Conservation (phyloP, 2,797 vertebrate genomes). For the Pangasius djambal region DNA sequence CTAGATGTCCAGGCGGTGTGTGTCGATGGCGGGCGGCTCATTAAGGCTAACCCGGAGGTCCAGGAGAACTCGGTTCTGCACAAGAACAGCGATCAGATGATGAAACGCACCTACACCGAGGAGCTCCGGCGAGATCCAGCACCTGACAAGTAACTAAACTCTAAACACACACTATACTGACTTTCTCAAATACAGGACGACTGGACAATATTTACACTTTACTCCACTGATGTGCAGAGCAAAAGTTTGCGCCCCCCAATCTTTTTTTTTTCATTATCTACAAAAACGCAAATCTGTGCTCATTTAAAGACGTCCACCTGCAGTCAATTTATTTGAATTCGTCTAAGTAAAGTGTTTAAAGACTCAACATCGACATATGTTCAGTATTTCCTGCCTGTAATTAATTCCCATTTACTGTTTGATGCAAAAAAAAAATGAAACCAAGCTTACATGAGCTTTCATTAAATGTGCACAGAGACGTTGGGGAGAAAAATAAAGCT, state of each 20-base stretch:
- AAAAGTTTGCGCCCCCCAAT: neutral
- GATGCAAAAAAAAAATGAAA: neutral
- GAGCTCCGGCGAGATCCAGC: constrained; percentile 73
- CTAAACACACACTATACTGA: neutral
- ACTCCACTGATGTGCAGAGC: neutral
- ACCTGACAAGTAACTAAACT: constrained; percentile 68
- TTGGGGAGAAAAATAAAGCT: too few species aligned
- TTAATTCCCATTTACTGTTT: neutral
- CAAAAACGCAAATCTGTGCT: neutral
- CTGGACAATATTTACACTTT: neutral
- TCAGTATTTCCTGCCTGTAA: neutral
- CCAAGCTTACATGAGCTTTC: too few species aligned
- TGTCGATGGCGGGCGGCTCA: constrained; percentile 61
- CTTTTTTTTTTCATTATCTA: neutral
- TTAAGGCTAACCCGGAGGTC: constrained; percentile 60
- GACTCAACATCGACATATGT: neutral
- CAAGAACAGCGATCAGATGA: constrained; percentile 64
- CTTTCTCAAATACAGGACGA: neutral
- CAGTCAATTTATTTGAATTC: neutral
- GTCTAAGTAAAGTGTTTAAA: neutral
- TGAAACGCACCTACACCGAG: constrained; percentile 67
- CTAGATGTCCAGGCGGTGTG: constrained; percentile 36
- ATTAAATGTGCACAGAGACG: too few species aligned
- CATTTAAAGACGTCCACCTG: neutral
- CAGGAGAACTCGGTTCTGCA: constrained; percentile 58